Percentiles rank a stretch among this genome's conserved stretches.
Evolutionary conservation across 2,113 vertebrate species (phyloP).

Genomic region (Drymodes brunneopygia): DNA sequence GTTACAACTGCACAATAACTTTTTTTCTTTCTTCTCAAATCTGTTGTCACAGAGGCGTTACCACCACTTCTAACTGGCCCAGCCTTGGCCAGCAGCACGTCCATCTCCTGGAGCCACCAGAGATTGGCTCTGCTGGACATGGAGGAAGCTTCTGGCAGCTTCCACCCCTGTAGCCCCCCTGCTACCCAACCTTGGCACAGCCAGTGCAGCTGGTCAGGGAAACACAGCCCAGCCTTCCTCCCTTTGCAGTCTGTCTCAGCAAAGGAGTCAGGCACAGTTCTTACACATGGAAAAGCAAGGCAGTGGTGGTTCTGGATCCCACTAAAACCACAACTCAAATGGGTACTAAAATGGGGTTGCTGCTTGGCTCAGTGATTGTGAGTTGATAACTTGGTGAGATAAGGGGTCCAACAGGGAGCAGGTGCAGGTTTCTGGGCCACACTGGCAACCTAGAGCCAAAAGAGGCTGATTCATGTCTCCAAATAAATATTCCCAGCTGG

Average conservation of each 20-base stretch:
- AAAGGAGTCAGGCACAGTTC: not conserved
- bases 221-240: not conserved
- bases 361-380: not conserved
- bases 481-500: not conserved
- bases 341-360: not conserved
- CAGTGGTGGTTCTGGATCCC: fast-evolving
- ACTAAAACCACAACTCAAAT: not conserved
- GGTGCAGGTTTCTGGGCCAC: not conserved
- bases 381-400: not conserved
- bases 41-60: not conserved
- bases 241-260: not conserved
- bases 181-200: not conserved
- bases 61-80: not conserved
- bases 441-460: not conserved
- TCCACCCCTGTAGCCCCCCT: not conserved
- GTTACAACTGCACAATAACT: not conserved
- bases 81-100: not conserved
- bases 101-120: not conserved
- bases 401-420: not conserved
- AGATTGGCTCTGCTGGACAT: not conserved
- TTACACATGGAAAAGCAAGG: not conserved
- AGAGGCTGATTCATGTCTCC: not conserved
- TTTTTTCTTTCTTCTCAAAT: not conserved
- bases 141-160: not conserved
- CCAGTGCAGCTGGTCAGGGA: not conserved